These are phyloP conservation scores for Melanotaenia maccullochi DNA, from an alignment of 2,797 vertebrate species.

Conservation along the genomic window DNA sequence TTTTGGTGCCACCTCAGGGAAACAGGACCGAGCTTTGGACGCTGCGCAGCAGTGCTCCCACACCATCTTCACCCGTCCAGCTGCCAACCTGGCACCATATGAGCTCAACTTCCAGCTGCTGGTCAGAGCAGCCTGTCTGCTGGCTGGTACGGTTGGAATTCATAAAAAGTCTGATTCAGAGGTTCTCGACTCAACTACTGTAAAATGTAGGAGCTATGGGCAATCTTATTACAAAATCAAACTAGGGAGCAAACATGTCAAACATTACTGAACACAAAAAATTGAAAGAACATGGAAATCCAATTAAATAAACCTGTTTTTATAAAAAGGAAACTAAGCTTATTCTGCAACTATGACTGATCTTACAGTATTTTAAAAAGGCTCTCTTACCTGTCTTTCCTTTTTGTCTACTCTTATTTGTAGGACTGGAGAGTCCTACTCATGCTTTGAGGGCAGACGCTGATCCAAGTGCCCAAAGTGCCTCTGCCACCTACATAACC, in stretches of 20 bases:
- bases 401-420: not conserved
- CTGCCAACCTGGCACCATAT: slow-evolving; percentile 89
- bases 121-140: slow-evolving; percentile 94
- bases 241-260: slow-evolving; percentile 11
- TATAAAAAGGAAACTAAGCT: not conserved
- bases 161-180: slow-evolving; percentile 27
- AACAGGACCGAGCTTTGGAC: slow-evolving; percentile 75
- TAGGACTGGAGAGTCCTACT: slow-evolving; percentile 95
- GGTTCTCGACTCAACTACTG: slow-evolving; percentile 9
- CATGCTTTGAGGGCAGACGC: slow-evolving; percentile 93
- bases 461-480: slow-evolving; percentile 91
- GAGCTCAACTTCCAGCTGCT: slow-evolving; percentile 94
- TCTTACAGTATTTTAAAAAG: not conserved
- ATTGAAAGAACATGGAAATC: not conserved
- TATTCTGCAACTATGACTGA: not conserved
- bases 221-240: slow-evolving; percentile 6
- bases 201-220: slow-evolving; percentile 15
- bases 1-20: slow-evolving; percentile 84
- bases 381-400: not conserved
- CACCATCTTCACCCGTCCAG: slow-evolving; percentile 85
- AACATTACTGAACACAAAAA: not conserved
- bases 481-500: slow-evolving; percentile 92
- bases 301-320: not conserved
- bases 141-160: slow-evolving; percentile 86
- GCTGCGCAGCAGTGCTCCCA: slow-evolving; percentile 79